Conservation (phyloP, 2,888 invertebrate species). For the Nemoura dubitans region DNA sequence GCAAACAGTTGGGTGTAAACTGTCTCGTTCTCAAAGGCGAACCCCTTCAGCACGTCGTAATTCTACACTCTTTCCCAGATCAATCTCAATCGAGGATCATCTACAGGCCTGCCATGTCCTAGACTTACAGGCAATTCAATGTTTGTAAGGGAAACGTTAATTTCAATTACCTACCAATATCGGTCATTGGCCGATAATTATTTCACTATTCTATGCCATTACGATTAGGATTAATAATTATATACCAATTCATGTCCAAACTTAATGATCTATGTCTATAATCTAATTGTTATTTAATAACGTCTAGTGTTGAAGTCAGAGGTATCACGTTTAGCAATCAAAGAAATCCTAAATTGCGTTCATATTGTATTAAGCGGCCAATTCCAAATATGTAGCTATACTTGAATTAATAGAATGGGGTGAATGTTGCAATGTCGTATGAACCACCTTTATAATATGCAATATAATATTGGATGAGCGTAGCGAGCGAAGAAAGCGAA, state of each 20-base stretch:
- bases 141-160: not conserved
- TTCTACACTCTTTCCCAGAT: not conserved
- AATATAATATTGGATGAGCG: too few species aligned
- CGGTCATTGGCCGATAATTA: not conserved
- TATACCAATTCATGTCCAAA: constrained; percentile 7
- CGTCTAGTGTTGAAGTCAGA: constrained; percentile 15
- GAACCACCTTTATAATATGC: not conserved
- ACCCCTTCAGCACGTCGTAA: not conserved
- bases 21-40: not conserved
- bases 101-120: not conserved
- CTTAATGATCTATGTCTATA: constrained; percentile 34
- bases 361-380: not conserved
- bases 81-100: not conserved
- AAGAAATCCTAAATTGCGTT: not conserved
- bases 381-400: not conserved
- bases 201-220: not conserved
- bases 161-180: not conserved
- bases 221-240: not conserved
- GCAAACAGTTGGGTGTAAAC: not conserved
- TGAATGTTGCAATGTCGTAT: not conserved
- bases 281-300: constrained; percentile 36
- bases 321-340: not conserved
- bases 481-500: too few species aligned
- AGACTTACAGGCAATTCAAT: not conserved
- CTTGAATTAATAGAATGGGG: not conserved